Percentiles rank a stretch among this genome's conserved stretches.
These are phyloP conservation scores for Tautogolabrus adspersus DNA, from an alignment of 2,113 vertebrate genomes.

Conservation along the genomic window DNA sequence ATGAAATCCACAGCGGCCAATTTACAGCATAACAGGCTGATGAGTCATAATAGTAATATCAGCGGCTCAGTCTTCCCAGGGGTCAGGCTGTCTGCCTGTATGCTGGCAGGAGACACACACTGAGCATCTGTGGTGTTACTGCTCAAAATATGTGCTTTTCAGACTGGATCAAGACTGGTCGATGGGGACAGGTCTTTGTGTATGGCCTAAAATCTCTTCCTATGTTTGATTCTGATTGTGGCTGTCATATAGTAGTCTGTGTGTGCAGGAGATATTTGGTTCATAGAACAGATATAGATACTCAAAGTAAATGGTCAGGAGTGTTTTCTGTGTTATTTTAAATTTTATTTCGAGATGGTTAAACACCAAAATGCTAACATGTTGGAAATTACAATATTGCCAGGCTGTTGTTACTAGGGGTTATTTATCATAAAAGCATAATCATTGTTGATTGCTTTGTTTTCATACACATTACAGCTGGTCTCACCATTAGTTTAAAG, in stretches of 20 bases:
- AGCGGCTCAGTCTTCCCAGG: conserved; percentile 23
- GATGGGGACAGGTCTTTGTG: conserved; percentile 14
- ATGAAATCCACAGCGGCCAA: conserved; percentile 34
- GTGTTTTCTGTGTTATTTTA: neutral
- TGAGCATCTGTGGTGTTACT: conserved; percentile 13
- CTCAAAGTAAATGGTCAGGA: too few species aligned
- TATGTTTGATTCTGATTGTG: neutral
- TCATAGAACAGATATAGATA: too few species aligned
- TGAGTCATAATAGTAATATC: conserved; percentile 52
- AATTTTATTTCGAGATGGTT: too few species aligned
- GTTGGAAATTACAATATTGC: too few species aligned
- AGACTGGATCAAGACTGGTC: conserved; percentile 31
- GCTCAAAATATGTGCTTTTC: conserved; percentile 31
- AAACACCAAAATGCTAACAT: too few species aligned
- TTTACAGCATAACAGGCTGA: conserved; percentile 35
- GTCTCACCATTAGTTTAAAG: too few species aligned
- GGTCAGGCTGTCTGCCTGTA: conserved; percentile 31
- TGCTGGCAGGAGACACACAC: conserved; percentile 8
- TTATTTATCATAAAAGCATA: too few species aligned
- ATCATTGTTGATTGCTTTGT: too few species aligned
- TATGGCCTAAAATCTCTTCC: conserved; percentile 6
- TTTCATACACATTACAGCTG: too few species aligned
- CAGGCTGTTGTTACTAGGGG: too few species aligned
- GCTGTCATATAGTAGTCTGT: neutral
- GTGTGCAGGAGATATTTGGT: neutral